Evolutionary conservation across 2,113 vertebrate genomes (phyloP).

Genomic region (Petroica traversi): DNA sequence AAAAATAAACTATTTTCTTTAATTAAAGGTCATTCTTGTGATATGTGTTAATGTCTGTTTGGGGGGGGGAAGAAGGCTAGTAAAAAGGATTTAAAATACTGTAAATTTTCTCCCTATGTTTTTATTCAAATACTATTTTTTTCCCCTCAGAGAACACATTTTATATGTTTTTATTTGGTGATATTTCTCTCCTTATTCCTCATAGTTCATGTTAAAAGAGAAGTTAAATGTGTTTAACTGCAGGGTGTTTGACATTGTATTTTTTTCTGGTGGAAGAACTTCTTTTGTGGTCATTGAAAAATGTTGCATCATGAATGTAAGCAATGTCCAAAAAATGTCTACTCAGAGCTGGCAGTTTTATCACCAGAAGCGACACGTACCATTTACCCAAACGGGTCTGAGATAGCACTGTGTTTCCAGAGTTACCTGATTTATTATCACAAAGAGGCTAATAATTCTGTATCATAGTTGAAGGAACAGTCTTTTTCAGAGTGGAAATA

Average conservation of each 20-base stretch:
- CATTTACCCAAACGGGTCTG: not conserved
- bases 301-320: fast-evolving
- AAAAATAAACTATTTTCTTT: not conserved
- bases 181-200: not conserved
- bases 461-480: not conserved
- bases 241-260: not conserved
- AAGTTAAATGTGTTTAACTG: not conserved
- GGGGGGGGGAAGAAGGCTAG: not conserved
- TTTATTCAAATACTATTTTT: not conserved
- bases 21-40: not conserved
- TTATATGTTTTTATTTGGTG: not conserved
- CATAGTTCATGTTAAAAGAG: not conserved
- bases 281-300: not conserved
- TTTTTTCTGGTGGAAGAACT: not conserved
- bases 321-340: not conserved
- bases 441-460: not conserved
- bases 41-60: not conserved
- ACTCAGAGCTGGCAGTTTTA: not conserved
- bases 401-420: not conserved
- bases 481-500: not conserved
- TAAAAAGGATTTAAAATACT: not conserved
- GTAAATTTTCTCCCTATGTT: not conserved
- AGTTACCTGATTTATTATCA: not conserved
- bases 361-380: not conserved
- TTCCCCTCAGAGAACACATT: not conserved